Evolutionary conservation across 1,140 invertebrate species (phyloP).

Genomic region (Mercenaria mercenaria): DNA sequence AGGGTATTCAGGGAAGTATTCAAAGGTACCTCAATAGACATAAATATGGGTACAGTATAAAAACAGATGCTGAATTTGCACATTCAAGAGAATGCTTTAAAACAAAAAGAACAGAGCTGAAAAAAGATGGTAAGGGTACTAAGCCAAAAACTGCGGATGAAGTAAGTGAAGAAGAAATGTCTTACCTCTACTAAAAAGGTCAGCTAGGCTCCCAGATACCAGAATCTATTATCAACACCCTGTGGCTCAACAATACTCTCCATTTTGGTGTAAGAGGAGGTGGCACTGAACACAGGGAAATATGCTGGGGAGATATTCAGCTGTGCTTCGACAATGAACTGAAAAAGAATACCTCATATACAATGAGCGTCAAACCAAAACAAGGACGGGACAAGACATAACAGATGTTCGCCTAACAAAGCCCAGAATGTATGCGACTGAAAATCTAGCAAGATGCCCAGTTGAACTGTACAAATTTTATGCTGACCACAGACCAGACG

Average conservation of each 20-base stretch:
- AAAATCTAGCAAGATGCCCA: no score
- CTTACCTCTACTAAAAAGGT: not conserved
- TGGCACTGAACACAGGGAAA: not conserved
- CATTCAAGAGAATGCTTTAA: not conserved
- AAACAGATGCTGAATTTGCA: not conserved
- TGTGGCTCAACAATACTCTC: not conserved
- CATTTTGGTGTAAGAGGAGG: not conserved
- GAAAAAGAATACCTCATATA: not conserved
- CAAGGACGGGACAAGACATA: no score
- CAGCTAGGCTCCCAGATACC: not conserved
- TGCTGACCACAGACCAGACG: not conserved
- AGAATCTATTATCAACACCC: not conserved
- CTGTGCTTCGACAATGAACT: not conserved
- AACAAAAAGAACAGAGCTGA: not conserved
- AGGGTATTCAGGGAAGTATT: not conserved
- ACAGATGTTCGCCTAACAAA: no score
- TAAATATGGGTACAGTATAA: not conserved
- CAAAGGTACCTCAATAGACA: not conserved
- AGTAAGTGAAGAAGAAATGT: not conserved
- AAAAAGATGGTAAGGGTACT: not conserved
- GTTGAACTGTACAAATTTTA: not conserved
- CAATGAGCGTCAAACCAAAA: not conserved
- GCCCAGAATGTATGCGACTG: not conserved
- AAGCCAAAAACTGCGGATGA: not conserved
- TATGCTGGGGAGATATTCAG: not conserved